phyloP scores from a whole-genome alignment of 2,888 invertebrate genomes.

The Gryllus longicercus region DNA sequence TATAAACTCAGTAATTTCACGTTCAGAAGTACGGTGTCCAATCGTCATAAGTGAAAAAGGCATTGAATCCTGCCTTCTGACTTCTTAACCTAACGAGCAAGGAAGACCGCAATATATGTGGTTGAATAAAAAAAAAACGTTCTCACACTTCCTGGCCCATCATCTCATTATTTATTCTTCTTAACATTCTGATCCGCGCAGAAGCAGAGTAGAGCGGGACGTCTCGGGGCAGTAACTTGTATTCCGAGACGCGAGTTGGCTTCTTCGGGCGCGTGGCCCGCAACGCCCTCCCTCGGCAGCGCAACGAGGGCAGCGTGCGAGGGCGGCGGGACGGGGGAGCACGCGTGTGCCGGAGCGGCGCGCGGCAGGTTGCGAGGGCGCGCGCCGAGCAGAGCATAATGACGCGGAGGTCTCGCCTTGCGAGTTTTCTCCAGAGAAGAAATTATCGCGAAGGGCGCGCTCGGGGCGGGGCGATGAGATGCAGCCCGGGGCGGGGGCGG shows the following conservation, averaged over 20 bases:
- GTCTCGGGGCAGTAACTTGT: too few relatives aligned
- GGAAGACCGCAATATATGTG: too few relatives aligned
- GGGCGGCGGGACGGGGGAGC: not conserved
- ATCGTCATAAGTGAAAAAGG: too few relatives aligned
- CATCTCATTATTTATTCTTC: too few relatives aligned
- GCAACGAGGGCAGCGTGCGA: not conserved
- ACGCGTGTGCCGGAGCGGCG: not conserved
- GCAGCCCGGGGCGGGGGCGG: not conserved
- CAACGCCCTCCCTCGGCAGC: not conserved
- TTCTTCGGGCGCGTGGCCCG: not conserved
- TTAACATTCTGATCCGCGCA: too few relatives aligned
- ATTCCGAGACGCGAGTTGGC: not conserved
- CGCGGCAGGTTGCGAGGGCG: not conserved
- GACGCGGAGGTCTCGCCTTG: constrained; percentile 19
- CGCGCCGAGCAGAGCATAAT: constrained; percentile 20
- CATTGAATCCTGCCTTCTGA: too few relatives aligned
- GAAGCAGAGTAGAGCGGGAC: too few relatives aligned
- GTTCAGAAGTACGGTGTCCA: too few relatives aligned
- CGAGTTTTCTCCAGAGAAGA: constrained; percentile 24
- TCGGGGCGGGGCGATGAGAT: not conserved
- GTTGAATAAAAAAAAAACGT: too few relatives aligned
- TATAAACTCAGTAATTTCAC: too few relatives aligned
- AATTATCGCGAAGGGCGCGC: constrained; percentile 20
- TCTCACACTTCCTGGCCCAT: too few relatives aligned
- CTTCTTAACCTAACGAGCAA: too few relatives aligned